Percentiles rank a stretch among this genome's conserved stretches.
Evolutionary conservation across 2,113 vertebrate species (phyloP).

Genomic region (Elachura formosa): DNA sequence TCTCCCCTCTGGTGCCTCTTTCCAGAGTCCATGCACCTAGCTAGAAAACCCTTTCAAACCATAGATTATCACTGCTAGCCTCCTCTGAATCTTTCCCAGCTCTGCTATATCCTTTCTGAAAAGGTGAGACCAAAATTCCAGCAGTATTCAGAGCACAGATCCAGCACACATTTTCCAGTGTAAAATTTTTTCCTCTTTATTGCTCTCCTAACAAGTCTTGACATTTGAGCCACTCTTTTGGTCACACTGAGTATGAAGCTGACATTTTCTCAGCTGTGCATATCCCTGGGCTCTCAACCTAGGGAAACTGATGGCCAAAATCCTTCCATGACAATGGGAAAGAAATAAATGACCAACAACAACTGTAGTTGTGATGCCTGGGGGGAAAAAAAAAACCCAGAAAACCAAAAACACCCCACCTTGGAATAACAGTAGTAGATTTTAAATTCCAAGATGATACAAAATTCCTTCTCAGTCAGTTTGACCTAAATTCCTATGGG

Average conservation of each 20-base stretch:
- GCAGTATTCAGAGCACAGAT: neutral
- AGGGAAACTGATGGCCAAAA: neutral
- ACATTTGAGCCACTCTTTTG: neutral
- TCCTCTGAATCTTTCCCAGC: neutral
- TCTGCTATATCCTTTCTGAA: neutral
- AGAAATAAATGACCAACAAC: neutral
- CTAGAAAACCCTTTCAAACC: neutral
- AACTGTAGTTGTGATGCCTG: neutral
- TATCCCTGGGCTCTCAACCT: neutral
- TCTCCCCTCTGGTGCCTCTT: neutral
- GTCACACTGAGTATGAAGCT: neutral
- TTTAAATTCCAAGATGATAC: neutral
- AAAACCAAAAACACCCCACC: no score
- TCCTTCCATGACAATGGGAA: neutral
- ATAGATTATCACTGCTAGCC: neutral
- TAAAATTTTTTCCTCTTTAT: neutral
- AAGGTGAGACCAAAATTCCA: neutral
- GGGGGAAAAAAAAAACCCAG: neutral
- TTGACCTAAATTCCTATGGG: slow-evolving; percentile 56
- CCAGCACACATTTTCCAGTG: neutral
- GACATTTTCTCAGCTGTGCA: neutral
- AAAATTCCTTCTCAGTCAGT: neutral
- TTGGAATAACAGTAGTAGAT: neutral
- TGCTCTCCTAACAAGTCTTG: neutral
- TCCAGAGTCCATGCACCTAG: neutral